A percentile compares a stretch with the other conserved stretches of the same genome.
phyloP scores from a whole-genome alignment of 2,888 invertebrate genomes.

The Dynastes grantii region DNA sequence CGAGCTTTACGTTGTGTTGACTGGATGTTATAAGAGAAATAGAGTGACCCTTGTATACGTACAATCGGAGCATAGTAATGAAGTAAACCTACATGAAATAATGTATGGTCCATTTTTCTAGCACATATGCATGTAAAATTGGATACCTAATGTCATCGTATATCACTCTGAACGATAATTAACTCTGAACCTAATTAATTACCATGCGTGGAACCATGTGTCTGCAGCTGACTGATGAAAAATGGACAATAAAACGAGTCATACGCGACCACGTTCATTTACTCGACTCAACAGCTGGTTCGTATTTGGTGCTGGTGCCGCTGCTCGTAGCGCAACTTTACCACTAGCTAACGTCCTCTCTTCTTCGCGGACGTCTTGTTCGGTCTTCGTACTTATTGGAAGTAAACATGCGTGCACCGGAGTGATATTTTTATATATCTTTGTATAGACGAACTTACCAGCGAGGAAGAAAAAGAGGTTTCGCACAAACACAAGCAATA shows the following conservation, averaged over 20 bases:
- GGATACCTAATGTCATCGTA: constrained; percentile 55
- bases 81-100: constrained; percentile 35
- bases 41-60: background rate
- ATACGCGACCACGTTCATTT: constrained; percentile 57
- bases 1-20: background rate
- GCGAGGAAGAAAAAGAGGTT: constrained; percentile 12
- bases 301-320: constrained; percentile 56
- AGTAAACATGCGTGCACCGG: constrained; percentile 11
- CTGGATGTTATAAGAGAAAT: background rate
- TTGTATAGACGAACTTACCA: constrained; percentile 16
- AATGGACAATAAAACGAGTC: constrained; percentile 62
- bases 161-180: constrained; percentile 59
- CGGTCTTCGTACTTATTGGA: background rate
- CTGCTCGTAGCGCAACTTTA: constrained; percentile 10
- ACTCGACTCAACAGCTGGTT: constrained; percentile 59
- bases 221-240: constrained; percentile 62
- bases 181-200: constrained; percentile 62
- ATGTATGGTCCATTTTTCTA: constrained; percentile 33
- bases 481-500: background rate
- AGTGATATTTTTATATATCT: constrained; percentile 16
- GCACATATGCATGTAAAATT: constrained; percentile 48
- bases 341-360: constrained; percentile 34
- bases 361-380: constrained; percentile 22
- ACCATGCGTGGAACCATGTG: constrained; percentile 60
- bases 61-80: constrained; percentile 17